These are phyloP conservation scores for Pao palembangensis DNA, from an alignment of 2,113 vertebrate genomes.

Conservation along the genomic window DNA sequence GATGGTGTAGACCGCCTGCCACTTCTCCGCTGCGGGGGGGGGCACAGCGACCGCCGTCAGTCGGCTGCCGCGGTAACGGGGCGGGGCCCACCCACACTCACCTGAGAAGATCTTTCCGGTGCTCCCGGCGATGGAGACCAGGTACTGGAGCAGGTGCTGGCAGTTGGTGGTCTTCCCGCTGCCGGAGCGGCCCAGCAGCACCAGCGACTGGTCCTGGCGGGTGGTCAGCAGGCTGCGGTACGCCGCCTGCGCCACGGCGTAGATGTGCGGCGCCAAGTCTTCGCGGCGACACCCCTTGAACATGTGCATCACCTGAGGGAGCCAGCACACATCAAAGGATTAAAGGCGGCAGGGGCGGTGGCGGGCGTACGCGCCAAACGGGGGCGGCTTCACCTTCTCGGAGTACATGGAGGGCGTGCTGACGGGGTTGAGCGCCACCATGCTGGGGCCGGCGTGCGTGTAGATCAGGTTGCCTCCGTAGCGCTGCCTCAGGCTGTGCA, in stretches of 20 bases:
- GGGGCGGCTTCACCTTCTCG: slow-evolving; percentile 85
- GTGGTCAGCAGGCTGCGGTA: slow-evolving; percentile 92
- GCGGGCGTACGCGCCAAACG: too few relatives aligned
- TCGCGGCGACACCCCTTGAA: slow-evolving; percentile 94
- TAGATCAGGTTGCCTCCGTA: slow-evolving; percentile 91
- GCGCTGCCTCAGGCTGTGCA: slow-evolving; percentile 91
- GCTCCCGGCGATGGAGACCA: slow-evolving; percentile 89
- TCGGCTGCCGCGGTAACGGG: too few relatives aligned
- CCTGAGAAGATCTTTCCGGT: slow-evolving; percentile 92
- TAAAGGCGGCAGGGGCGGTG: too few relatives aligned
- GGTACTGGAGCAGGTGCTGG: slow-evolving; percentile 92
- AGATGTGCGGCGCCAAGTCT: slow-evolving; percentile 90
- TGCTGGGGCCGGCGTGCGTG: slow-evolving; percentile 85
- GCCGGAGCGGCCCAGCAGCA: slow-evolving; percentile 88
- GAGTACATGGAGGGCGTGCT: slow-evolving; percentile 95
- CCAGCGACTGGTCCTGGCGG: slow-evolving; percentile 90
- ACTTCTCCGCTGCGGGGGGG: slow-evolving; percentile 84
- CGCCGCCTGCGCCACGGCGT: slow-evolving; percentile 87
- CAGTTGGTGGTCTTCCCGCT: slow-evolving; percentile 95
- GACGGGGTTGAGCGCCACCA: slow-evolving; percentile 91
- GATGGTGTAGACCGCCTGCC: slow-evolving; percentile 94
- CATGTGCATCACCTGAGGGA: slow-evolving; percentile 94
- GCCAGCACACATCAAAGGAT: neutral
- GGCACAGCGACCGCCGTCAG: neutral
- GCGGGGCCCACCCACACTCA: slow-evolving; percentile 19